Percentiles rank a stretch among this genome's conserved stretches.
phyloP scores from a whole-genome alignment of 1,140 invertebrate genomes.

The Philotrypesis tridentata region DNA sequence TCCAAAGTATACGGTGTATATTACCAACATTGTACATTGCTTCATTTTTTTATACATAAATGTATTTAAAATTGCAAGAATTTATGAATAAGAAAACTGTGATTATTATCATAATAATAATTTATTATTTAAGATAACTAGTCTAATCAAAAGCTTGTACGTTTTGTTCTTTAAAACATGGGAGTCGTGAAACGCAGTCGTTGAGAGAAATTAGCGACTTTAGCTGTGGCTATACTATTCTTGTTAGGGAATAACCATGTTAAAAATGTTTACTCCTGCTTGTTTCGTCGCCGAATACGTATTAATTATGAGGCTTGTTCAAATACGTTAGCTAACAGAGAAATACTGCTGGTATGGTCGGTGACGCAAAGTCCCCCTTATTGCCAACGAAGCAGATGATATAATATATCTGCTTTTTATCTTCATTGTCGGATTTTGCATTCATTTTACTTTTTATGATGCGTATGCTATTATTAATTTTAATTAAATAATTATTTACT shows the following conservation, averaged over 20 bases:
- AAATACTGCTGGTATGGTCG: background rate
- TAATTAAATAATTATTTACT: too few relatives aligned
- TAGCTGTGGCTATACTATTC: background rate
- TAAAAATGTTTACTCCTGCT: constrained; percentile 31
- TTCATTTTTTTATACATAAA: too few relatives aligned
- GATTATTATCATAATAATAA: too few relatives aligned
- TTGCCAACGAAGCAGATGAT: background rate
- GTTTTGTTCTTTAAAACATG: background rate
- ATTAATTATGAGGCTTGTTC: constrained; percentile 46
- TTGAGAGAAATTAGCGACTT: background rate
- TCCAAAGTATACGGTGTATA: too few relatives aligned
- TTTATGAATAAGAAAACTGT: too few relatives aligned
- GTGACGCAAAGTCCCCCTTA: background rate
- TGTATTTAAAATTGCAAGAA: too few relatives aligned
- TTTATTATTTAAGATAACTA: too few relatives aligned
- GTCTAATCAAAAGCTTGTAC: background rate
- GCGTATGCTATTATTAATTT: too few relatives aligned
- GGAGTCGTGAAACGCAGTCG: background rate
- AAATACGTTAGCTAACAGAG: constrained; percentile 24
- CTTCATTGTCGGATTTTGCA: background rate
- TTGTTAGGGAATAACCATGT: background rate
- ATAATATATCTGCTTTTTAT: background rate
- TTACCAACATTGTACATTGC: too few relatives aligned
- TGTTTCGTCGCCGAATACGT: background rate
- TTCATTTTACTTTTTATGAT: background rate